Conservation (phyloP, 2,797 vertebrate genomes). For the Monodelphis domestica region DNA sequence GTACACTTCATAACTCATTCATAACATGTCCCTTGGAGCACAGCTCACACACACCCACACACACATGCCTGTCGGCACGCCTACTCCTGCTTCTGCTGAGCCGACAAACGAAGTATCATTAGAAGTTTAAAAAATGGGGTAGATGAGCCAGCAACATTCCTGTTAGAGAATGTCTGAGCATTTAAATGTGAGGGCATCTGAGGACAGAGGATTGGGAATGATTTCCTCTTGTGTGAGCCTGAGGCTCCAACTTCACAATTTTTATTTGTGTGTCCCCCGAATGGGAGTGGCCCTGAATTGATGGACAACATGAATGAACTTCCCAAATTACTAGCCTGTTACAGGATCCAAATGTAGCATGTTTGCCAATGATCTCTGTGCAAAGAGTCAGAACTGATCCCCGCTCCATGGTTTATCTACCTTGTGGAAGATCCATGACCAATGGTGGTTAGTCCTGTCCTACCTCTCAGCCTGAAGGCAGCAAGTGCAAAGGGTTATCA, state of each 20-base stretch:
- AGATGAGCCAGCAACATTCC: background rate
- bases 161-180: background rate
- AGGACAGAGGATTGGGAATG: background rate
- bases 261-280: background rate
- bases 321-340: background rate
- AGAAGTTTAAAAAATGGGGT: constrained; percentile 3
- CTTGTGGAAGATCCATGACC: background rate
- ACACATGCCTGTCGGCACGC: background rate
- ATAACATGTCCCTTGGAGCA: background rate
- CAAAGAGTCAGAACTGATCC: background rate
- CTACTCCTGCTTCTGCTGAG: background rate
- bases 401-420: background rate
- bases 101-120: background rate
- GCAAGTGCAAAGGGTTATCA: background rate
- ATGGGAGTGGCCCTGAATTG: background rate
- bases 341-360: background rate
- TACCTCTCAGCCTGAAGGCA: background rate
- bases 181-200: background rate
- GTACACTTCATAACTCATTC: background rate
- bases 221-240: background rate
- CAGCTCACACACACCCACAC: background rate
- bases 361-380: background rate
- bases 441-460: background rate
- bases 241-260: background rate
- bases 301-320: background rate